Conservation (phyloP, 2,113 vertebrate genomes). For the Rousettus leschenaultii region DNA sequence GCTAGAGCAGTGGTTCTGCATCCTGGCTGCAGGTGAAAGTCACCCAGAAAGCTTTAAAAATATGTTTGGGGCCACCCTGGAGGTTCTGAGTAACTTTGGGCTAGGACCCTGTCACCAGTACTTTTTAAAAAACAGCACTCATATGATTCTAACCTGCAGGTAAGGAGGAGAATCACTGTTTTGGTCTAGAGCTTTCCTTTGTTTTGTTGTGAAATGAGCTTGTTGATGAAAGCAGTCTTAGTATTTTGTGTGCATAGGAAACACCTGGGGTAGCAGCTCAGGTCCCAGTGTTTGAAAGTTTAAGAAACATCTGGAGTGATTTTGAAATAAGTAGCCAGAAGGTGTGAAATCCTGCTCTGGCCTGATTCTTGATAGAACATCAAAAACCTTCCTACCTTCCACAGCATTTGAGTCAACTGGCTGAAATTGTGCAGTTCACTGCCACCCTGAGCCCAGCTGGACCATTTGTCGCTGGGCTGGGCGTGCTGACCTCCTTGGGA, state of each 20-base stretch:
- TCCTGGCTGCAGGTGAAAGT: too few species aligned
- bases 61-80: background rate
- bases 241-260: fast-evolving
- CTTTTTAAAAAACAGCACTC: too few species aligned
- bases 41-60: background rate
- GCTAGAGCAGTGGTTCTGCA: background rate
- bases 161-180: too few species aligned
- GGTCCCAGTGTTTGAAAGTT: fast-evolving
- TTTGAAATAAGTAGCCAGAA: background rate
- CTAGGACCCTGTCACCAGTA: too few species aligned
- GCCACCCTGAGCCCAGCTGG: too few species aligned
- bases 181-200: background rate
- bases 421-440: background rate
- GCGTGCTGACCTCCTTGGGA: fast-evolving
- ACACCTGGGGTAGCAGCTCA: background rate
- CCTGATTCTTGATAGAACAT: fast-evolving
- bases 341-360: background rate
- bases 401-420: background rate
- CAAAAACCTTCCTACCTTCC: fast-evolving
- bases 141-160: too few species aligned
- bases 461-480: background rate
- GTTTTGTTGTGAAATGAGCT: background rate
- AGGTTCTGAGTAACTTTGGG: background rate
- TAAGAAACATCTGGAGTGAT: background rate
- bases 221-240: background rate